A percentile compares a stretch with the other conserved stretches of the same genome.
Conservation (phyloP, 2,888 invertebrate genomes). For the Zygogramma bicolorata region DNA sequence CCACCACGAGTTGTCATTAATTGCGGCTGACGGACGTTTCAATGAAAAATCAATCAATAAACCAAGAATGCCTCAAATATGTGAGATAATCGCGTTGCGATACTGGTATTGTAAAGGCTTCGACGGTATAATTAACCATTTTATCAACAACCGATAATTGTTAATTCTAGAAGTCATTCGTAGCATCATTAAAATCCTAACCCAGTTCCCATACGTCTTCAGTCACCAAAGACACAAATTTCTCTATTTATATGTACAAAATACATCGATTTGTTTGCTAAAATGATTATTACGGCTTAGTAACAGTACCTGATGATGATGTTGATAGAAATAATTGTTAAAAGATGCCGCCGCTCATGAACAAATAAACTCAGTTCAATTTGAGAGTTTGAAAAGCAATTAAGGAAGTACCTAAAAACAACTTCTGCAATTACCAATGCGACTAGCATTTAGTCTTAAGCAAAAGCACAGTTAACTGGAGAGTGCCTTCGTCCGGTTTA, state of each 20-base stretch:
- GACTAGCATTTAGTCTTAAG: neutral
- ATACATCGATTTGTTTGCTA: constrained; percentile 23
- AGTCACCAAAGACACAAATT: constrained; percentile 2
- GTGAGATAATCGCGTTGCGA: constrained; percentile 27
- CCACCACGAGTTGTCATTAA: constrained; percentile 24
- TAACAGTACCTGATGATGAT: constrained; percentile 27
- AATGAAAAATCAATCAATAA: constrained; percentile 37
- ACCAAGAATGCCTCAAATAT: constrained; percentile 31
- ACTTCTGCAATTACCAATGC: neutral
- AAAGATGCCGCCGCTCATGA: constrained; percentile 11
- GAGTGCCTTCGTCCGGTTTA: neutral
- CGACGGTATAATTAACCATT: constrained; percentile 1
- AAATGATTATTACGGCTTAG: constrained; percentile 26
- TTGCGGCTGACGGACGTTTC: constrained; percentile 26
- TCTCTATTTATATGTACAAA: neutral
- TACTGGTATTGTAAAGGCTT: constrained; percentile 23
- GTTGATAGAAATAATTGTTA: constrained; percentile 13
- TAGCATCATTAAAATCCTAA: constrained; percentile 20
- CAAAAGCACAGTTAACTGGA: neutral
- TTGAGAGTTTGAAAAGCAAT: constrained; percentile 21
- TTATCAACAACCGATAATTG: constrained; percentile 5
- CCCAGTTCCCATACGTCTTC: constrained; percentile 29
- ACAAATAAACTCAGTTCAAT: constrained; percentile 2
- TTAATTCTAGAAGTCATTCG: constrained; percentile 10
- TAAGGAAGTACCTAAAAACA: neutral